Percentiles rank a stretch among this genome's conserved stretches.
Conservation (phyloP, 2,113 vertebrate species). For the Psittacula cyanocephala region DNA sequence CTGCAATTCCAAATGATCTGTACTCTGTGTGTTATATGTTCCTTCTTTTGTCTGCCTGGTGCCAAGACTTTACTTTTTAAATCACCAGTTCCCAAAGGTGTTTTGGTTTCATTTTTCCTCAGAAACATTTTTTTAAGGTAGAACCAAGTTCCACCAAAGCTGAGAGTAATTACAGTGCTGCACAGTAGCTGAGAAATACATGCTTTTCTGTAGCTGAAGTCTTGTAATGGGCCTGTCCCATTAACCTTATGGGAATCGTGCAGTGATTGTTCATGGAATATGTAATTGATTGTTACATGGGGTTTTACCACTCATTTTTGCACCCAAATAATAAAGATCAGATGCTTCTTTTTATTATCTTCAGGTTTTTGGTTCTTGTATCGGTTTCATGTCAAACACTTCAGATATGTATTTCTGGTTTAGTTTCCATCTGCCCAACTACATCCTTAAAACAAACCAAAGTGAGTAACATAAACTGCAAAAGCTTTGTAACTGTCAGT, state of each 20-base stretch:
- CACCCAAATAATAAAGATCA: not conserved
- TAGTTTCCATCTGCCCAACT: not conserved
- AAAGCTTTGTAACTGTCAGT: not conserved
- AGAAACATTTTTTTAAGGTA: not conserved
- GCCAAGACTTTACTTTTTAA: not conserved
- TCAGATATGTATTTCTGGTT: not conserved
- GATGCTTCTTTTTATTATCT: not conserved
- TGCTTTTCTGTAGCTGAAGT: not conserved
- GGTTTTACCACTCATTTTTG: not conserved
- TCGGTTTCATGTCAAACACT: not conserved
- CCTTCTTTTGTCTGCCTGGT: not conserved
- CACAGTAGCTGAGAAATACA: accelerated
- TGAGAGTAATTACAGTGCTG: not conserved
- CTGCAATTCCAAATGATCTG: not conserved
- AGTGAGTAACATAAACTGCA: not conserved
- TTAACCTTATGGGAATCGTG: not conserved
- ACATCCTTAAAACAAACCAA: not conserved
- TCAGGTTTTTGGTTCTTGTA: not conserved
- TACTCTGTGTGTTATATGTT: not conserved
- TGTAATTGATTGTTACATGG: not conserved
- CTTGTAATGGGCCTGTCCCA: not conserved
- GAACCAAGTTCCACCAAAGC: not conserved
- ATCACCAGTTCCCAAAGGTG: not conserved
- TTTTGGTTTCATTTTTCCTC: not conserved
- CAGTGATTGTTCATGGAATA: not conserved